Conservation (phyloP, 2,113 vertebrate genomes). For the Grammomys dolichurus region DNA sequence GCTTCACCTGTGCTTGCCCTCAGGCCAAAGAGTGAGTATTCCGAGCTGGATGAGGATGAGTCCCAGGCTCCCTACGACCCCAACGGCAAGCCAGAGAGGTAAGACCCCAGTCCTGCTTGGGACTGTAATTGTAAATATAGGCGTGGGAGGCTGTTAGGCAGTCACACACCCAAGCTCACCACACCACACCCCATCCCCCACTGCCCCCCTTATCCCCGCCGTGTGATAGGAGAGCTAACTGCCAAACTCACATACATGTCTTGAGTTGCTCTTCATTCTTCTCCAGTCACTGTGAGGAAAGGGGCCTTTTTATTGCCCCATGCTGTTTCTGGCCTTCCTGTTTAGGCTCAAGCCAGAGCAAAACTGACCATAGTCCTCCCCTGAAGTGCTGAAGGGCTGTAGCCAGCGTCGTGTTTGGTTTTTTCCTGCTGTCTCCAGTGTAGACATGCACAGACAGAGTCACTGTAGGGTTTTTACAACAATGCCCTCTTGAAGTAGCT, state of each 20-base stretch:
- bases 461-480: neutral
- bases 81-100: conserved; percentile 98
- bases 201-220: neutral
- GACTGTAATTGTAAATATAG: accelerated
- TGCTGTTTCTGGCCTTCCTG: neutral
- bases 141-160: neutral
- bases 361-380: neutral
- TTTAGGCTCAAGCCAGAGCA: neutral
- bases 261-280: neutral
- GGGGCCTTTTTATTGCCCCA: neutral
- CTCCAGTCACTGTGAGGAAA: neutral
- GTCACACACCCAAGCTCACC: neutral
- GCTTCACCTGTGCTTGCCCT: conserved; percentile 53
- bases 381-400: neutral
- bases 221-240: neutral
- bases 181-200: too few species aligned
- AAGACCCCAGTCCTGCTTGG: neutral
- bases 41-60: conserved; percentile 97
- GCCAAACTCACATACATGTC: neutral
- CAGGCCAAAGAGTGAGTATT: conserved; percentile 99
- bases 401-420: neutral
- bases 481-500: neutral
- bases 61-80: conserved; percentile 96
- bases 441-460: accelerated
- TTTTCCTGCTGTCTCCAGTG: neutral